Conservation (phyloP, 2,113 vertebrate genomes). For the Rhinoptilus africanus region DNA sequence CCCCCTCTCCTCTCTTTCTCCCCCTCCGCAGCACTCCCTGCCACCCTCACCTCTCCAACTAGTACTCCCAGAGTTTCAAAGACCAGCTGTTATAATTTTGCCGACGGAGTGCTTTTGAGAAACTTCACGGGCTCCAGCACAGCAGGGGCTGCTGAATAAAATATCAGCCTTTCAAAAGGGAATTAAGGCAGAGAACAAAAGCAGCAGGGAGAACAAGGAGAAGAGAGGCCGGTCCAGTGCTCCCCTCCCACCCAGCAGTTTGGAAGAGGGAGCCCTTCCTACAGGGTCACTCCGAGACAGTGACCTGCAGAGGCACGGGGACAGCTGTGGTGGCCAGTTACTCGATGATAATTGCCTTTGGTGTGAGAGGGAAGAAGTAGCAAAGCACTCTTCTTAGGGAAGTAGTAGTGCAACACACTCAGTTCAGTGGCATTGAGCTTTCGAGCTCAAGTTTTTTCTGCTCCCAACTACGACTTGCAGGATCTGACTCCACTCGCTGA, state of each 20-base stretch:
- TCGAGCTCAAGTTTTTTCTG: not conserved
- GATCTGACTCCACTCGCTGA: not conserved
- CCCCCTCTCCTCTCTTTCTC: not conserved
- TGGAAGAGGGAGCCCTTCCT: not conserved
- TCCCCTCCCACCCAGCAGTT: not conserved
- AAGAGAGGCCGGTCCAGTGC: not conserved
- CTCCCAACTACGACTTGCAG: not conserved
- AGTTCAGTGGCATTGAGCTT: not conserved
- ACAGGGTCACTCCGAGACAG: not conserved
- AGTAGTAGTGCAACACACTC: not conserved
- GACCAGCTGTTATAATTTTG: conserved; percentile 80
- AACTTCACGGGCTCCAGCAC: conserved; percentile 70
- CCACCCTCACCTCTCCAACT: conserved; percentile 58
- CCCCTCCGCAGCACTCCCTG: conserved; percentile 18
- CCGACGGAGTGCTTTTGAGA: conserved; percentile 71
- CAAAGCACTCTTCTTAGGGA: not conserved
- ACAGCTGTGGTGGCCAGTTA: not conserved
- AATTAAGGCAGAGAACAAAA: conserved; percentile 73
- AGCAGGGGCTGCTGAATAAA: conserved; percentile 79
- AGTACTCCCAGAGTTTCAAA: conserved; percentile 75
- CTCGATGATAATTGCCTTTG: not conserved
- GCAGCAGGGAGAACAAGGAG: conserved; percentile 44
- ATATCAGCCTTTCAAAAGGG: conserved; percentile 78
- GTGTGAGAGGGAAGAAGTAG: not conserved
- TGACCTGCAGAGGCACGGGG: not conserved